Base-by-base conservation (phyloP, 1,140 invertebrate genomes). In the Geopemphigus sp. region DNA sequence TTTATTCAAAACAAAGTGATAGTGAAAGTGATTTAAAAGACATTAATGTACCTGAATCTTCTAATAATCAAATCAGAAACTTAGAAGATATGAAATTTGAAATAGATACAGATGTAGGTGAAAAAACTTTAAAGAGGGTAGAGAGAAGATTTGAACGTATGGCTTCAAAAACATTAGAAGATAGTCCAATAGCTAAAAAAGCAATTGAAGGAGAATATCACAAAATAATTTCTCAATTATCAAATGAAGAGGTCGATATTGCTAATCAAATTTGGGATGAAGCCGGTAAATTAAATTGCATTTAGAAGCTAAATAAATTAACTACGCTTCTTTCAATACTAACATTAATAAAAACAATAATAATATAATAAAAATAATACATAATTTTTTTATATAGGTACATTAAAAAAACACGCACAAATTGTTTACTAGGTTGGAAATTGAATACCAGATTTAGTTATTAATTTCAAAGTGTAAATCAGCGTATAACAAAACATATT, bases 101-200 rank as follows among this genome's bases (percentile, higher is more conserved):
- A 47, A 45, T 61, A 19, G 22, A 57, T 47, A 29, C 39, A 61
- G 32, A 57, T 59, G 57, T 78, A 0, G 57, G n/a, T 26, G 74
- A 78, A 78, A 78, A 78, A 26, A 63, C 74, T 19, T 61, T 78
- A 26, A 78, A 78, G 22, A 78, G 87, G 81, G 87, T 89, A 61
- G 89, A 89, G 83, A 84, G 87, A 72, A 87, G 88, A 83, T 89
- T 90, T 83, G 88, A 89, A 84, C 85, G 88, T 82, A 86, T 90
- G 85, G 87, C 88, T 81, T 87, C 87, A 15, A 84, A 87, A 73
- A 84, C 83, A 22, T 66, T 83, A 54, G 83, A 84, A 81, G 80
- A 83, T 57, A 81, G 81, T 47, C 61, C 80, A 17, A 81, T 61
- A 32, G 57, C 74, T 22, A 82, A 80, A 53, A 72, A 81, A 61